Evolutionary conservation across 2,113 vertebrate genomes (phyloP).

Genomic region (Prunella himalayana): DNA sequence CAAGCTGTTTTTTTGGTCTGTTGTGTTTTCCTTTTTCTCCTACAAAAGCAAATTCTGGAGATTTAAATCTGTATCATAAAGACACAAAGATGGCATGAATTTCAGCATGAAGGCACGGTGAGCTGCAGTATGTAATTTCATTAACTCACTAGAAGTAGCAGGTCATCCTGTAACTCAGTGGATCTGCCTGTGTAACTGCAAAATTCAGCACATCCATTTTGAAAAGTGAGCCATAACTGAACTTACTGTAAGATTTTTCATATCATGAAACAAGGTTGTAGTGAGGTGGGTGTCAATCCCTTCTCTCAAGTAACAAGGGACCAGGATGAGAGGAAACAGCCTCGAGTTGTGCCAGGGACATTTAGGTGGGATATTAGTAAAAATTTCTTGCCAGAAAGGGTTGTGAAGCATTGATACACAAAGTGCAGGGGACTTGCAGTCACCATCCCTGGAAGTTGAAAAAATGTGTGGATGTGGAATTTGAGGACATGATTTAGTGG

Average conservation of each 20-base stretch:
- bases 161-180: neutral
- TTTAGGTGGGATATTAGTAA: neutral
- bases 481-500: neutral
- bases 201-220: neutral
- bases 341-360: neutral
- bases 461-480: neutral
- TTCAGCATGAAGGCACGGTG: neutral
- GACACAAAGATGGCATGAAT: neutral
- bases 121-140: neutral
- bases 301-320: neutral
- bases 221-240: neutral
- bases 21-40: neutral
- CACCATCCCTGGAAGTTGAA: neutral
- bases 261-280: neutral
- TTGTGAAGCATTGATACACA: neutral
- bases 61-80: neutral
- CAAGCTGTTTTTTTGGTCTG: neutral
- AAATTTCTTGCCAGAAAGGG: neutral
- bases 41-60: neutral
- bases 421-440: neutral
- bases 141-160: neutral
- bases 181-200: neutral
- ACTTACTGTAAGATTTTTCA: neutral
- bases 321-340: neutral
- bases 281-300: neutral